Percentiles rank a stretch among this genome's conserved stretches.
Evolutionary conservation across 2,888 invertebrate genomes (phyloP).

Genomic region (Branchellion lobata): DNA sequence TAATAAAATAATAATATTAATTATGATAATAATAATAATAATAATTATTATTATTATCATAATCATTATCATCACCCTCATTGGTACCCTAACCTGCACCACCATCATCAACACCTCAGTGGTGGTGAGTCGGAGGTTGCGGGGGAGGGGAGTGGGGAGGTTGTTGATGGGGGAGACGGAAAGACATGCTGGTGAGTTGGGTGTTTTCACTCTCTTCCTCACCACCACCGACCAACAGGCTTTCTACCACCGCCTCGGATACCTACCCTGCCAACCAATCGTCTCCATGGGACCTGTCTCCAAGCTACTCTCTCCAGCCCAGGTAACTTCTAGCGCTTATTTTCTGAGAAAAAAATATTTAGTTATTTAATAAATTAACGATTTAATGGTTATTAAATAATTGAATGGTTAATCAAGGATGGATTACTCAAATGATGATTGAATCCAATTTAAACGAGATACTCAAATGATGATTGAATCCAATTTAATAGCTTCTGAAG

Average conservation of each 20-base stretch:
- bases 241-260: slow-evolving; percentile 62
- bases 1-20: too few species aligned
- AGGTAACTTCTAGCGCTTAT: slow-evolving; percentile 38
- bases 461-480: too few species aligned
- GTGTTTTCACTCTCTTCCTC: slow-evolving; percentile 57
- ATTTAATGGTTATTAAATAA: too few species aligned
- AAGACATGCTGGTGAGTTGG: slow-evolving; percentile 53
- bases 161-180: slow-evolving; percentile 61
- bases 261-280: slow-evolving; percentile 57
- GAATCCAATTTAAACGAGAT: neutral
- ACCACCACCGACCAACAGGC: slow-evolving; percentile 62
- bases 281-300: slow-evolving; percentile 49
- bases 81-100: too few species aligned
- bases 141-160: slow-evolving; percentile 61
- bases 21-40: too few species aligned
- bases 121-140: slow-evolving; percentile 54
- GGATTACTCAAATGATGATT: too few species aligned
- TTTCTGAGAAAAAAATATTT: neutral
- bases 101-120: slow-evolving; percentile 54
- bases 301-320: slow-evolving; percentile 37
- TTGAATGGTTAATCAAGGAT: too few species aligned
- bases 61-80: too few species aligned
- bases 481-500: too few species aligned
- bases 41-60: too few species aligned
- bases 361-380: neutral